phyloP scores from a whole-genome alignment of 2,888 invertebrate genomes.

The Cosmorhoe ocellata region DNA sequence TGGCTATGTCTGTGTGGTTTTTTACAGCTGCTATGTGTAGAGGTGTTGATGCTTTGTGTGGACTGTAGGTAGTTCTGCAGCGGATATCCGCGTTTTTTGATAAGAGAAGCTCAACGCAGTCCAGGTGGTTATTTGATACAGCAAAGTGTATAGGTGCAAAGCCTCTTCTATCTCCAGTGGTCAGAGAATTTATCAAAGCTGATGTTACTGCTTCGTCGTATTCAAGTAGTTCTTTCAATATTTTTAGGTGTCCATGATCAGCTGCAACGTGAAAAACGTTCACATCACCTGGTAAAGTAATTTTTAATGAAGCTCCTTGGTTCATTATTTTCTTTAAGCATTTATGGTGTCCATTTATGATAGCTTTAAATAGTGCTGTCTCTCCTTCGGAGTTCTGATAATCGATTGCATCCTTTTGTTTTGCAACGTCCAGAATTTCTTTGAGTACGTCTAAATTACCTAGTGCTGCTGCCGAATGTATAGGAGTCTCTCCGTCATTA shows the following conservation, averaged over 20 bases:
- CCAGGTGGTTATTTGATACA: constrained; percentile 72
- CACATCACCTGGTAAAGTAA: constrained; percentile 66
- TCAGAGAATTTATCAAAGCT: constrained; percentile 55
- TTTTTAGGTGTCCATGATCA: constrained; percentile 76
- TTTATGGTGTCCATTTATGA: constrained; percentile 62
- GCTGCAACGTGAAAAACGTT: constrained; percentile 84
- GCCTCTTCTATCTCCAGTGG: constrained; percentile 65
- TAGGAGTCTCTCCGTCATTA: constrained; percentile 76
- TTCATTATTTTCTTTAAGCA: constrained; percentile 70
- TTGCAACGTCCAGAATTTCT: constrained; percentile 76
- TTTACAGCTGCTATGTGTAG: constrained; percentile 72
- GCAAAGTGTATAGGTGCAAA: constrained; percentile 81
- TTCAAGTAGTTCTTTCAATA: constrained; percentile 77
- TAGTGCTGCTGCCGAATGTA: constrained; percentile 78
- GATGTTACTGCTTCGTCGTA: constrained; percentile 59
- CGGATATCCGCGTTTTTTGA: constrained; percentile 70
- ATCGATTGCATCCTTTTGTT: constrained; percentile 72
- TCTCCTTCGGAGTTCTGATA: constrained; percentile 73
- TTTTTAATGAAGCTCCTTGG: constrained; percentile 71
- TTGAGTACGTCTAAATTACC: constrained; percentile 74
- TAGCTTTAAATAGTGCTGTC: constrained; percentile 75
- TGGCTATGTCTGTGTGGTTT: constrained; percentile 64
- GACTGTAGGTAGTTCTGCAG: constrained; percentile 65
- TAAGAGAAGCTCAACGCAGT: constrained; percentile 72
- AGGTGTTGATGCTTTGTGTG: constrained; percentile 68